These are phyloP conservation scores for Bergia sp. DNA, from an alignment of 92 coral and sea anemone species.

Conservation along the genomic window DNA sequence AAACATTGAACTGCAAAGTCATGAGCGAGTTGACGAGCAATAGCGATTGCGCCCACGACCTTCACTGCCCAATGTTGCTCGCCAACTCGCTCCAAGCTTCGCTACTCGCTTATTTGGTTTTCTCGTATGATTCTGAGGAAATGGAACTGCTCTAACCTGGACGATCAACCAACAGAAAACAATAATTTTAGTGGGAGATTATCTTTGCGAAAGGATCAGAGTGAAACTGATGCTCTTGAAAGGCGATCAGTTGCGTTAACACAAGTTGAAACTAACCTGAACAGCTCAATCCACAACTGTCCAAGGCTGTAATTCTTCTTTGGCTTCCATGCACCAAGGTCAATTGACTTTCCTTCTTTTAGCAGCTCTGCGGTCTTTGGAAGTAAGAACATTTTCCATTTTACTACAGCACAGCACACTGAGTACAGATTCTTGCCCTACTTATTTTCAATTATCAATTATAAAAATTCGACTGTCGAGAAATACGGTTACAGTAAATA, in stretches of 20 bases:
- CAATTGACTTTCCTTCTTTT: constrained; percentile 14
- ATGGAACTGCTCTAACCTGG: too few species aligned
- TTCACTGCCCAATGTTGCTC: too few species aligned
- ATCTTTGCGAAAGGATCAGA: neutral
- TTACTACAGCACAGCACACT: neutral
- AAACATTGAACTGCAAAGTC: too few species aligned
- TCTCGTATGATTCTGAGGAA: too few species aligned
- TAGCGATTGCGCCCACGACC: too few species aligned
- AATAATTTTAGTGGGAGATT: neutral
- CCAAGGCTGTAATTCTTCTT: constrained; percentile 56
- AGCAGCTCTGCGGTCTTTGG: constrained; percentile 14
- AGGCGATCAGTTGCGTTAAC: neutral
- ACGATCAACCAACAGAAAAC: too few species aligned
- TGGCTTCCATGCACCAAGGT: constrained; percentile 36
- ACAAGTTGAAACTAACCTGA: constrained; percentile 63
- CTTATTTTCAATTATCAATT: too few species aligned
- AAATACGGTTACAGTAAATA: too few species aligned
- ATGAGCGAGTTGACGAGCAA: too few species aligned
- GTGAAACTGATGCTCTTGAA: neutral
- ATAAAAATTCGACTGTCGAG: neutral
- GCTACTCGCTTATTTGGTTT: too few species aligned
- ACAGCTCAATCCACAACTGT: constrained; percentile 83
- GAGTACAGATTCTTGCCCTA: neutral
- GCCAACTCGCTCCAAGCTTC: too few species aligned
- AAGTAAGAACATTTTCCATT: neutral